Conservation (phyloP, 2,888 invertebrate genomes). For the Monoplex corrugatus region DNA sequence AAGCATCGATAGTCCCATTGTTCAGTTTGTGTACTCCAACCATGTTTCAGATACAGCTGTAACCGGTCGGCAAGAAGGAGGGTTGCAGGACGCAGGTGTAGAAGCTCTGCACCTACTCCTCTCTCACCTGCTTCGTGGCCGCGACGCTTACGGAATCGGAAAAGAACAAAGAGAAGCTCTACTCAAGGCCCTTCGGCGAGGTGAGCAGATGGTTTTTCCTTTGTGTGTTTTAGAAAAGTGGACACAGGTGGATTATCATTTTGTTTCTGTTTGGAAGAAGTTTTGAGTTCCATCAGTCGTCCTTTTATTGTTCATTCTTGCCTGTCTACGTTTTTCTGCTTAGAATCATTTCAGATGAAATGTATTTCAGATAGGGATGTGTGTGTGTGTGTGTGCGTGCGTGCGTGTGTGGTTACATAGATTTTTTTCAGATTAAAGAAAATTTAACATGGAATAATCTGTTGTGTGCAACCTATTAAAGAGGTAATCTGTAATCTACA, state of each 20-base stretch:
- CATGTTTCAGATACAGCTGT: conserved; percentile 48
- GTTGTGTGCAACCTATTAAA: too few relatives aligned
- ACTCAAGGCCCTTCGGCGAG: conserved; percentile 89
- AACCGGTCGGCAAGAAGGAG: conserved; percentile 81
- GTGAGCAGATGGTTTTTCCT: conserved; percentile 61
- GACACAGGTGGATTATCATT: neutral
- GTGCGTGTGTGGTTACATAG: neutral
- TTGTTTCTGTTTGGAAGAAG: too few relatives aligned
- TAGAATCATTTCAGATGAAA: too few relatives aligned
- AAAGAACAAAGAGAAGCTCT: conserved; percentile 90
- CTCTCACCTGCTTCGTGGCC: conserved; percentile 83
- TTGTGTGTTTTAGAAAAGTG: neutral
- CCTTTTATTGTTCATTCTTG: too few relatives aligned
- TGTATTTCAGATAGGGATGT: too few relatives aligned
- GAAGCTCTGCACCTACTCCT: conserved; percentile 93
- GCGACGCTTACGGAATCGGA: conserved; percentile 84
- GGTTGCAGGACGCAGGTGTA: conserved; percentile 93
- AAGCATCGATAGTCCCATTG: too few relatives aligned
- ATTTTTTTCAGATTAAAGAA: neutral
- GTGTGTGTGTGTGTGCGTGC: neutral
- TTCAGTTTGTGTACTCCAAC: neutral
- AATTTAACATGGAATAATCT: neutral
- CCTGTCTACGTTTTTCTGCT: too few relatives aligned
- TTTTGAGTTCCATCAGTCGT: too few relatives aligned
- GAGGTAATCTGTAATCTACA: too few relatives aligned